Evolutionary conservation across 2,888 invertebrate genomes (phyloP).

Genomic region (Sipha maydis): DNA sequence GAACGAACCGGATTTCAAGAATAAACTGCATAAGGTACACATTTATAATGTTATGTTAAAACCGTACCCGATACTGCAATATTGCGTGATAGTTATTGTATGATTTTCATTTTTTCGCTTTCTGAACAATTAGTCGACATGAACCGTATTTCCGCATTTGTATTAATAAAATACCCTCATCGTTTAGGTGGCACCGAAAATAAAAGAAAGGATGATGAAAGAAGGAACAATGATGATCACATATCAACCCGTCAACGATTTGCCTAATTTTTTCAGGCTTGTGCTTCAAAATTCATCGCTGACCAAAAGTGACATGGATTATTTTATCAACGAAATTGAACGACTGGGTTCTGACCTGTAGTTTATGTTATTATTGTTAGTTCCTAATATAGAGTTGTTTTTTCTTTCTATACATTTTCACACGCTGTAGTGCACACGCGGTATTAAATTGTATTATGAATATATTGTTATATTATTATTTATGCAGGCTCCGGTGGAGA

Average conservation of each 20-base stretch:
- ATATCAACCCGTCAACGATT: conserved; percentile 86
- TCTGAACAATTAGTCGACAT: background rate
- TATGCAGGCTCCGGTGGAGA: background rate
- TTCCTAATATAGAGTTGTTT: conserved; percentile 40
- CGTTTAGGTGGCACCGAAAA: conserved; percentile 81
- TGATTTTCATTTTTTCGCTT: background rate
- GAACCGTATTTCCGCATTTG: background rate
- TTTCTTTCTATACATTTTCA: conserved; percentile 30
- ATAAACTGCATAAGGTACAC: conserved; percentile 75
- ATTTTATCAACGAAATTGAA: conserved; percentile 89
- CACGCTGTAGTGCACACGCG: background rate
- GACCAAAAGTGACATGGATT: conserved; percentile 83
- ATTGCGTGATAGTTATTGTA: no score
- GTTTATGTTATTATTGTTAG: background rate
- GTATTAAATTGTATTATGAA: conserved; percentile 22
- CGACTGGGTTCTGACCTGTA: conserved; percentile 71
- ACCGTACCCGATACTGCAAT: no score
- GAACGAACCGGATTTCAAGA: conserved; percentile 72
- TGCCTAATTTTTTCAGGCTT: conserved; percentile 94
- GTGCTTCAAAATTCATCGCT: conserved; percentile 92
- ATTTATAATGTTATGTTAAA: no score
- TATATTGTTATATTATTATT: conserved; percentile 14
- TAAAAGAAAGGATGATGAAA: conserved; percentile 95
- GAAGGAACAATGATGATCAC: conserved; percentile 96
- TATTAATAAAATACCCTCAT: background rate